A percentile compares a stretch with the other conserved stretches of the same genome.
These are phyloP conservation scores for Hypocryptadius cinnamomeus DNA, from an alignment of 2,113 vertebrate species.

Conservation along the genomic window DNA sequence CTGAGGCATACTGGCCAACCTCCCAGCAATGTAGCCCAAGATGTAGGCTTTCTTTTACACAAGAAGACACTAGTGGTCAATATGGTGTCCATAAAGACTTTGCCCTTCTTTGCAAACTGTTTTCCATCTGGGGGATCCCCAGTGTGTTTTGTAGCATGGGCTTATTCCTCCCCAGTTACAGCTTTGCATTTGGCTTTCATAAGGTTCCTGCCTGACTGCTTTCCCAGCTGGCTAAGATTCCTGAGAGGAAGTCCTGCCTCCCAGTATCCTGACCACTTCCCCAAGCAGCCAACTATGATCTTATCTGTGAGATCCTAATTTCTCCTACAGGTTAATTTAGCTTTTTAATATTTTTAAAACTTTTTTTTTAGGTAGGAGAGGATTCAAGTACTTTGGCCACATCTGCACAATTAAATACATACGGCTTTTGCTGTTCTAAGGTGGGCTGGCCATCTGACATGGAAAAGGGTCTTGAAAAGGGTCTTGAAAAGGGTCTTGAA, in stretches of 20 bases:
- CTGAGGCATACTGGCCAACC: not conserved
- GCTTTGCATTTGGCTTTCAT: not conserved
- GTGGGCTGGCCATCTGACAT: not conserved
- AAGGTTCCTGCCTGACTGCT: not conserved
- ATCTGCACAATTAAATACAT: not conserved
- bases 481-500: too few species aligned
- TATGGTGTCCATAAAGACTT: not conserved
- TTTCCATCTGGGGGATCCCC: not conserved
- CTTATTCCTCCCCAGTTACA: not conserved
- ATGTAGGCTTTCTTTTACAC: not conserved
- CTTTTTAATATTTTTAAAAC: not conserved
- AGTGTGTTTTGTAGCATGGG: not conserved
- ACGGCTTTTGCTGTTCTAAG: not conserved
- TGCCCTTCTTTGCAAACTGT: not conserved
- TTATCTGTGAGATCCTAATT: not conserved
- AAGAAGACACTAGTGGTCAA: not conserved
- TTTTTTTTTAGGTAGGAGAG: not conserved
- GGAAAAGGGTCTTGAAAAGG: not conserved
- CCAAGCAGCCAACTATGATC: not conserved
- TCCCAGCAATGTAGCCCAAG: not conserved
- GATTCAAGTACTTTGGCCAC: not conserved
- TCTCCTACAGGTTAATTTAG: not conserved
- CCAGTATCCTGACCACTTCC: not conserved
- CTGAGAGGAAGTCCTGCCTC: not conserved
- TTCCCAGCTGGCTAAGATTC: not conserved